Evolutionary conservation across 37 sponge, comb jelly and placozoan species (phyloP).

Genomic region (Ephydatia muelleri): DNA sequence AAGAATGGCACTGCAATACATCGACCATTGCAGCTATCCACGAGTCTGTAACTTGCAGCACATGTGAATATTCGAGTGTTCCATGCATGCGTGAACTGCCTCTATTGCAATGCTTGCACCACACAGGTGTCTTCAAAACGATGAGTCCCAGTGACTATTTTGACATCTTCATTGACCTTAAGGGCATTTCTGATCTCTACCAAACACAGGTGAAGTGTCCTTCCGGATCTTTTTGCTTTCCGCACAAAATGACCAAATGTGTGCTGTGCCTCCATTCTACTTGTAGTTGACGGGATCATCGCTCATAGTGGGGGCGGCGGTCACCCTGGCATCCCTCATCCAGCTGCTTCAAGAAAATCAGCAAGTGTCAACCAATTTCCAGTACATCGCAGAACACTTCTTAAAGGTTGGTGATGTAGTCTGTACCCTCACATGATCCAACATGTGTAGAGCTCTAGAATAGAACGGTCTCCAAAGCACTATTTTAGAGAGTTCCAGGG

Average conservation of each 20-base stretch:
- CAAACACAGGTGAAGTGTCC: constrained; percentile 17
- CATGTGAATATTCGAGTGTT: not conserved
- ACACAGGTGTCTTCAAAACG: constrained; percentile 50
- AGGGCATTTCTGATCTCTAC: constrained; percentile 36
- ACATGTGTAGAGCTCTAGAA: too few species aligned
- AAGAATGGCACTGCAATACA: too few species aligned
- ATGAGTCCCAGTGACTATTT: not conserved
- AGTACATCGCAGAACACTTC: constrained; percentile 50
- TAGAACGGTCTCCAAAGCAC: too few species aligned
- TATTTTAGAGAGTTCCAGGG: too few species aligned
- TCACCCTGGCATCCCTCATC: constrained; percentile 50
- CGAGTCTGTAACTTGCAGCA: too few species aligned
- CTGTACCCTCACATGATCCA: too few species aligned
- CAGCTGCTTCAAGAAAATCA: constrained; percentile 44
- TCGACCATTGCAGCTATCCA: too few species aligned
- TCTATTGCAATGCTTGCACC: too few species aligned
- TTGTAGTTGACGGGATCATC: constrained; percentile 32
- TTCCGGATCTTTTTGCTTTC: not conserved
- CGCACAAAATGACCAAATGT: not conserved
- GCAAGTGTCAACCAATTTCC: constrained; percentile 34
- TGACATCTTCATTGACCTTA: constrained; percentile 55
- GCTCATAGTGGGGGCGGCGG: constrained; percentile 59
- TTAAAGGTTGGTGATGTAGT: not conserved
- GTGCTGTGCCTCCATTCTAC: not conserved
- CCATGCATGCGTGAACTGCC: not conserved